A percentile compares a stretch with the other conserved stretches of the same genome.
Evolutionary conservation across 2,888 invertebrate genomes (phyloP).

Genomic region (Drosophila leonis): DNA sequence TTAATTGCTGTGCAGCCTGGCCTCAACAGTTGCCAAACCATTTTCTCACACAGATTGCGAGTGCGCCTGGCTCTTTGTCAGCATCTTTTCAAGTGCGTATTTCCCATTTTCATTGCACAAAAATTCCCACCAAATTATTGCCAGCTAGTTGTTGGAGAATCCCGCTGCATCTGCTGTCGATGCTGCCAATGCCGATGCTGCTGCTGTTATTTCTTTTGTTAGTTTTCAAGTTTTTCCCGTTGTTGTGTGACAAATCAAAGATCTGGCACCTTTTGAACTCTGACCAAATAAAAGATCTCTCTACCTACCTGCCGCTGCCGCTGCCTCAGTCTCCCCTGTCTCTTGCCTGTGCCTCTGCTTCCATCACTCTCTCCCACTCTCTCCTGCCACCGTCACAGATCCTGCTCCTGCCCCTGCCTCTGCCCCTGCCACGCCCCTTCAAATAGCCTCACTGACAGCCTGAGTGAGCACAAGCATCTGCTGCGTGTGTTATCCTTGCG

Average conservation of each 20-base stretch:
- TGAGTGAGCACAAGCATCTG: background rate
- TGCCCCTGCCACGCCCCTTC: constrained; percentile 19
- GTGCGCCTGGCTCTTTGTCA: constrained; percentile 14
- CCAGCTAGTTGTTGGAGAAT: constrained; percentile 26
- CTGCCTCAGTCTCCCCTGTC: background rate
- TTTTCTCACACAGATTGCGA: constrained; percentile 39
- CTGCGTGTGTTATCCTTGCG: constrained; percentile 4
- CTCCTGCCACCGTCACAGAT: background rate
- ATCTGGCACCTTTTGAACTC: constrained; percentile 41
- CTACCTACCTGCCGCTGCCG: background rate
- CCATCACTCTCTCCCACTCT: background rate
- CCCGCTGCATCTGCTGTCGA: constrained; percentile 33
- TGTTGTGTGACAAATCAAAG: constrained; percentile 26
- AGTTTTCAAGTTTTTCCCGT: constrained; percentile 39
- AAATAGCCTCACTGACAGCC: constrained; percentile 9
- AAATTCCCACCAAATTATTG: constrained; percentile 52
- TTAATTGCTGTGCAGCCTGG: constrained; percentile 42
- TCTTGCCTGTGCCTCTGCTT: background rate
- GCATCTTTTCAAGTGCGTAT: constrained; percentile 54
- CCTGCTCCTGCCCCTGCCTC: background rate
- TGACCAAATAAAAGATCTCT: constrained; percentile 12
- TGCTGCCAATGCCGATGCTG: background rate
- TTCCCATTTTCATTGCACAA: constrained; percentile 47
- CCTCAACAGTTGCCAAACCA: constrained; percentile 56
- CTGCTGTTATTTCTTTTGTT: constrained; percentile 12